Percentiles rank a stretch among this genome's conserved stretches.
Conservation (phyloP, 64 coral and sea anemone genomes). For the Dendrophyllia cribrosa region DNA sequence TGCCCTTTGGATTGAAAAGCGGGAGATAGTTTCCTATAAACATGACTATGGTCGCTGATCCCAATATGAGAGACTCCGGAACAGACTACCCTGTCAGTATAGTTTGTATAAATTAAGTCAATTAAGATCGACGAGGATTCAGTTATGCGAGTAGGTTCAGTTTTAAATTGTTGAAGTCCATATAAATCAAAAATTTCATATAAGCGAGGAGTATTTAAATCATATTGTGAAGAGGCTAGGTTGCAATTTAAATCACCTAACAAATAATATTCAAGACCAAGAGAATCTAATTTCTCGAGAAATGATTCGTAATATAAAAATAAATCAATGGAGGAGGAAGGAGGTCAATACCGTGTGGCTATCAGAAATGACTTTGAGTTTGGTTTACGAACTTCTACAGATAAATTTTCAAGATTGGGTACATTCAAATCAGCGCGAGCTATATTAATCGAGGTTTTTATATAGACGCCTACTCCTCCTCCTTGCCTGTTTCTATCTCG, state of each 20-base stretch:
- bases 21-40: not conserved
- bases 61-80: not conserved
- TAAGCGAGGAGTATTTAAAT: not conserved
- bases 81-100: not conserved
- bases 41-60: too few species aligned
- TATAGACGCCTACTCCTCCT: too few species aligned
- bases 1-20: too few species aligned
- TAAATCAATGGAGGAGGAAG: conserved; percentile 1
- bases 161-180: not conserved
- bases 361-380: conserved; percentile 56
- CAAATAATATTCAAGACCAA: too few species aligned
- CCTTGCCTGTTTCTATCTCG: conserved; percentile 30
- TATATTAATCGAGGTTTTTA: too few species aligned
- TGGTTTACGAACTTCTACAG: too few species aligned
- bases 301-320: conserved; percentile 30
- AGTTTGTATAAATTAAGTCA: too few species aligned
- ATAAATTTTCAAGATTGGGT: not conserved
- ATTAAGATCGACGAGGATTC: not conserved
- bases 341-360: conserved; percentile 58
- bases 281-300: too few species aligned
- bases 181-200: too few species aligned
- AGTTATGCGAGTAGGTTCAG: not conserved
- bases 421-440: not conserved
- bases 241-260: conserved; percentile 58
- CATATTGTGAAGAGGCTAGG: conserved; percentile 5